phyloP scores from a whole-genome alignment of 1,140 invertebrate genomes.

The Magallana gigas region DNA sequence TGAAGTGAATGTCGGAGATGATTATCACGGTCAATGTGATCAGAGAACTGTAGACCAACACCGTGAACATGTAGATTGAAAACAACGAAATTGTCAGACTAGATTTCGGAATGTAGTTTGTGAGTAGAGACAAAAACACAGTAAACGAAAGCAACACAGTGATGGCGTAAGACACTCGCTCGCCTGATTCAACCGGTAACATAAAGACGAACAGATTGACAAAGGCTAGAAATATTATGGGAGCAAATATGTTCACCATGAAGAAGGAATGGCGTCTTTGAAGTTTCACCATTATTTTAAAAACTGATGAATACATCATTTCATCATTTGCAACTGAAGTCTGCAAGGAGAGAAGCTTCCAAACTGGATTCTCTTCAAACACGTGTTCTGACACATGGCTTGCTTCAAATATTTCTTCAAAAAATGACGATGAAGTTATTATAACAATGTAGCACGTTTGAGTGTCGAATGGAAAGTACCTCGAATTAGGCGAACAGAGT shows the following conservation, averaged over 20 bases:
- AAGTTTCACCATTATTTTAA: neutral
- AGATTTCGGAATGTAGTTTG: neutral
- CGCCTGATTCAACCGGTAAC: slow-evolving; percentile 36
- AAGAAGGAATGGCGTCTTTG: slow-evolving; percentile 6
- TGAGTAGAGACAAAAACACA: slow-evolving; percentile 19
- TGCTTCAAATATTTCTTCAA: neutral
- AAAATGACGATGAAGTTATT: neutral
- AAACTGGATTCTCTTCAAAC: neutral
- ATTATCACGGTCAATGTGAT: slow-evolving; percentile 3
- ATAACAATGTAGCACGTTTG: neutral
- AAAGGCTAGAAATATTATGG: neutral
- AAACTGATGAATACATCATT: neutral
- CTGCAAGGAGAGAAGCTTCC: neutral
- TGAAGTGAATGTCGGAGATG: neutral
- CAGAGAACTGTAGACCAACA: neutral
- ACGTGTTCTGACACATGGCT: neutral
- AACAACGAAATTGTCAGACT: slow-evolving; percentile 18
- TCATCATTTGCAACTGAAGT: neutral
- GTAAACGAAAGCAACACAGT: slow-evolving; percentile 39
- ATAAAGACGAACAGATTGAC: slow-evolving; percentile 33
- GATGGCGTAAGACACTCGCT: slow-evolving; percentile 20
- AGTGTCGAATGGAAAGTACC: neutral
- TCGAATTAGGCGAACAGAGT: neutral
- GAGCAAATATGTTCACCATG: slow-evolving; percentile 4
- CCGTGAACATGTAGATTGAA: neutral